Evolutionary conservation across 2,797 vertebrate species (phyloP).

Genomic region (Myotis daubentonii): DNA sequence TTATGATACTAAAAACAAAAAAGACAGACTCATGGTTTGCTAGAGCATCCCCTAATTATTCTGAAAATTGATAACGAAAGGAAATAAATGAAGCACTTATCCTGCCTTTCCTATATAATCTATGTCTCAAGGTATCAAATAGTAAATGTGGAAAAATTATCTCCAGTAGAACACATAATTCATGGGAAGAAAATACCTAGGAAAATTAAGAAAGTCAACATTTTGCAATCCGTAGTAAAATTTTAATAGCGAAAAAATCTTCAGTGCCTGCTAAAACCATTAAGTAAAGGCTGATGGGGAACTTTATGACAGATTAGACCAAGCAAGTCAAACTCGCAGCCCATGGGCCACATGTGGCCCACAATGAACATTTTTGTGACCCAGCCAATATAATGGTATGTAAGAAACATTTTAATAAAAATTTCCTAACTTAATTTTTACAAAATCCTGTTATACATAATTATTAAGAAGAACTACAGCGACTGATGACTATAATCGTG

Average conservation of each 20-base stretch:
- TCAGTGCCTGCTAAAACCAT: background rate
- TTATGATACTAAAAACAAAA: background rate
- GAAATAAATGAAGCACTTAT: background rate
- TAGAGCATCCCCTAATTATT: background rate
- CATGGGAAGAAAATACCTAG: background rate
- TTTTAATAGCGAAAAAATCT: background rate
- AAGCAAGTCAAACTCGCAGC: too few relatives aligned
- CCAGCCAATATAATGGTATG: too few relatives aligned
- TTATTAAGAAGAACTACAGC: too few relatives aligned
- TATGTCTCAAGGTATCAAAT: background rate
- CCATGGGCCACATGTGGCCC: too few relatives aligned
- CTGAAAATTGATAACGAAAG: background rate
- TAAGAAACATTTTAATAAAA: too few relatives aligned
- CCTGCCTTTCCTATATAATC: background rate
- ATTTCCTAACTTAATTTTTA: too few relatives aligned
- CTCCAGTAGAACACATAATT: background rate
- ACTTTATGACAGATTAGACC: background rate
- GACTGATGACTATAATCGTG: too few relatives aligned
- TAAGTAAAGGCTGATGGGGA: background rate
- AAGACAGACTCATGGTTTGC: background rate
- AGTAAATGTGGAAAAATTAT: background rate
- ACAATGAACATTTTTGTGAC: too few relatives aligned
- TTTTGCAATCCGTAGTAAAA: constrained; percentile 15
- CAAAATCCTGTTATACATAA: too few relatives aligned
- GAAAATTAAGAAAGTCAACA: constrained; percentile 21